phyloP scores from a whole-genome alignment of 2,888 invertebrate genomes.

The Disparrhopalites patrizii region DNA sequence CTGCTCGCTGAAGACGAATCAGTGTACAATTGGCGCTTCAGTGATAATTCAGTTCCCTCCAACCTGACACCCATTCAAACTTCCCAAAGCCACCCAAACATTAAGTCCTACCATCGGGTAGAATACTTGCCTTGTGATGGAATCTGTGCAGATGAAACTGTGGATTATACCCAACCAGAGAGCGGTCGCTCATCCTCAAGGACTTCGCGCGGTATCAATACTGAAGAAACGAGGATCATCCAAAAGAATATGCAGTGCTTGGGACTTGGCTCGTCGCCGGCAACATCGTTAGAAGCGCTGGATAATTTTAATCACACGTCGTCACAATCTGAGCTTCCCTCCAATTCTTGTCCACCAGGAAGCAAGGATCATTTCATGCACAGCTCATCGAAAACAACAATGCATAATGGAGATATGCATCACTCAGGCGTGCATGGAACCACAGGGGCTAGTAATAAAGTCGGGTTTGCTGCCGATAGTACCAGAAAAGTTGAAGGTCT shows the following conservation, averaged over 20 bases:
- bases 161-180: slow-evolving; percentile 32
- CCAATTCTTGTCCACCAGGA: not conserved
- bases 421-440: not conserved
- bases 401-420: not conserved
- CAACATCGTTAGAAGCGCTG: too few relatives aligned
- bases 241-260: slow-evolving; percentile 16
- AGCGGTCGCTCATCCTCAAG: slow-evolving; percentile 42
- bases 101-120: slow-evolving; percentile 38
- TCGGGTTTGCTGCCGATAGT: not conserved
- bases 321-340: not conserved
- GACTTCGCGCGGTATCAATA: slow-evolving; percentile 46
- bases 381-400: too few relatives aligned
- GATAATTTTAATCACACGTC: too few relatives aligned
- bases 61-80: not conserved
- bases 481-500: too few relatives aligned
- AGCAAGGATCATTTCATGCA: too few relatives aligned
- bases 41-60: slow-evolving; percentile 17
- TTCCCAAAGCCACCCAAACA: slow-evolving; percentile 1
- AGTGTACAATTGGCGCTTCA: slow-evolving; percentile 41
- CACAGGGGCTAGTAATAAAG: not conserved
- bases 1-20: slow-evolving; percentile 36
- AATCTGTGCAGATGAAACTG: slow-evolving; percentile 45
- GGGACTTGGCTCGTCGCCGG: too few relatives aligned
- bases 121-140: slow-evolving; percentile 48
- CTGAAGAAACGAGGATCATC: slow-evolving; percentile 46